Conservation (phyloP, 2,888 invertebrate species). For the Podabrus alpinus region DNA sequence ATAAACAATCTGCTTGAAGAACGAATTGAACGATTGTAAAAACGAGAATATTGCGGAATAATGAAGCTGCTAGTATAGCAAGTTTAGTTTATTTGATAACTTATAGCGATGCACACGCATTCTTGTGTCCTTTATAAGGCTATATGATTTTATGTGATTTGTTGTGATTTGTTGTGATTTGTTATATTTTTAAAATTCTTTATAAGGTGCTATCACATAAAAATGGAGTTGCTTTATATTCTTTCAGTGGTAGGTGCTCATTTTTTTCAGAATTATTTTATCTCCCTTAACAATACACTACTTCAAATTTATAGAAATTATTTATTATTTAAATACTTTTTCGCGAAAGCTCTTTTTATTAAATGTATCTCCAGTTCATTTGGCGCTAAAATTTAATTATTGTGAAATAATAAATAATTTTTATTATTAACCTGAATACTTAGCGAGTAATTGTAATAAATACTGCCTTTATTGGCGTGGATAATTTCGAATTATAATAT, state of each 20-base stretch:
- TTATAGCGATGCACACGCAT: conserved; percentile 51
- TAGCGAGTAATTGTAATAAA: too few relatives aligned
- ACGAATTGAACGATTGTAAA: conserved; percentile 28
- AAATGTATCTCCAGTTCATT: too few relatives aligned
- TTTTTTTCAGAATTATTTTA: not conserved
- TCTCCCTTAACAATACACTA: not conserved
- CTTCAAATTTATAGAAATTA: too few relatives aligned
- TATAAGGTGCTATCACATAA: conserved; percentile 3
- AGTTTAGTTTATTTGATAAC: conserved; percentile 53
- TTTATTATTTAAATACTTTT: too few relatives aligned
- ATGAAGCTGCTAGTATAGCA: conserved; percentile 47
- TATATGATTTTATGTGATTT: conserved; percentile 16
- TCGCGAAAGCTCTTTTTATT: too few relatives aligned
- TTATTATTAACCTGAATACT: not conserved
- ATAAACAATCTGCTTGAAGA: conserved; percentile 5
- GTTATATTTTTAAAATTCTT: conserved; percentile 2
- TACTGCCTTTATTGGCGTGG: not conserved
- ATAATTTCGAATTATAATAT: not conserved
- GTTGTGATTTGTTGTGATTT: conserved; percentile 10
- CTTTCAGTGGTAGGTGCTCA: not conserved
- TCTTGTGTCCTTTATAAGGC: conserved; percentile 34
- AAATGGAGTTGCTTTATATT: not conserved
- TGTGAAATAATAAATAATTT: not conserved
- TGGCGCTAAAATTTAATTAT: too few relatives aligned
- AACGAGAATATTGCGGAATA: conserved; percentile 47